A percentile compares a stretch with the other conserved stretches of the same genome.
Conservation (phyloP, 2,113 vertebrate species). For the Dipodomys spectabilis region DNA sequence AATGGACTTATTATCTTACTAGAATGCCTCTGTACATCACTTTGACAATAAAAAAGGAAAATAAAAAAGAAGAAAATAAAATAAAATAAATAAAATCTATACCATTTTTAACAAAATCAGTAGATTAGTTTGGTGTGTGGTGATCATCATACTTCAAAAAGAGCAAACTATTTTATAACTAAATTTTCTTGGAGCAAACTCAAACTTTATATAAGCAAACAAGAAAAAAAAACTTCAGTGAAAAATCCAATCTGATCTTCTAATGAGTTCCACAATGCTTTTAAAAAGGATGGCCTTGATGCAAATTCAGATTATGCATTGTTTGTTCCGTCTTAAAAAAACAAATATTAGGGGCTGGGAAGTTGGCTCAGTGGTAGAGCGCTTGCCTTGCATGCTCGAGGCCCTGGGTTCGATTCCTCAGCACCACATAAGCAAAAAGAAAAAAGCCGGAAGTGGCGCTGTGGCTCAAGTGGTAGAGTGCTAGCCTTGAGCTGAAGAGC, state of each 20-base stretch:
- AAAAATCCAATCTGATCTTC: not conserved
- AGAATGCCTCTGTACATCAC: too few species aligned
- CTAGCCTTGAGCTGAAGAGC: too few species aligned
- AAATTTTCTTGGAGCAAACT: not conserved
- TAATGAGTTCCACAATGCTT: not conserved
- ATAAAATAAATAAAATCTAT: not conserved
- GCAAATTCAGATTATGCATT: not conserved
- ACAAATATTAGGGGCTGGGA: not conserved
- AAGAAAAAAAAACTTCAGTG: not conserved
- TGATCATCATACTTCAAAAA: slow-evolving; percentile 13
- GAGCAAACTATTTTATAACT: slow-evolving; percentile 18
- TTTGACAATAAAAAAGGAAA: too few species aligned
- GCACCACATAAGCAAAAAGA: too few species aligned
- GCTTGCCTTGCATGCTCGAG: too few species aligned
- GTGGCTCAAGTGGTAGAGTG: too few species aligned
- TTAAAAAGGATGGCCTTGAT: not conserved
- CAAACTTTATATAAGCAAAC: not conserved
- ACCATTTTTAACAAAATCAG: slow-evolving; percentile 44
- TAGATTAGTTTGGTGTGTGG: not conserved
- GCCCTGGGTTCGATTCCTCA: too few species aligned
- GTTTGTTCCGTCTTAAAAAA: not conserved
- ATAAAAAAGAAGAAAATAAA: too few species aligned
- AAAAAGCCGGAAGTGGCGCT: too few species aligned
- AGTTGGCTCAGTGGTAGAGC: too few species aligned
- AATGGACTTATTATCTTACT: too few species aligned